phyloP scores from a whole-genome alignment of 2,113 vertebrate genomes.

The Callaeas wilsoni region DNA sequence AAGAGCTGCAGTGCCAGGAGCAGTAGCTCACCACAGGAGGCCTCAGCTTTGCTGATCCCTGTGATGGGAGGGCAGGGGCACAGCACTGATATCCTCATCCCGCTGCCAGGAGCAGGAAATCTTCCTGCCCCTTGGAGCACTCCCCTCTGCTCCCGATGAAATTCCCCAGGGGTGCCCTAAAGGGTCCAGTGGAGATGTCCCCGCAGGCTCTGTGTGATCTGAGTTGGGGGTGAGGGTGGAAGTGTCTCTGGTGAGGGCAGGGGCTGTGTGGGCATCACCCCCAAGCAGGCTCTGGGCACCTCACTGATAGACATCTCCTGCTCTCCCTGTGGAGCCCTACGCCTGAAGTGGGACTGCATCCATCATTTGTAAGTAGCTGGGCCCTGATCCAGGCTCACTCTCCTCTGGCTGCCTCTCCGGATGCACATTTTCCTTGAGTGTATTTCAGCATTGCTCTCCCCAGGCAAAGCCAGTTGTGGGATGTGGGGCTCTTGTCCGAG shows the following conservation, averaged over 20 bases:
- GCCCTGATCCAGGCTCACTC: not conserved
- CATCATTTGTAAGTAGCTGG: not conserved
- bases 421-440: not conserved
- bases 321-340: not conserved
- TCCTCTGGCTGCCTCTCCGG: not conserved
- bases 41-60: not conserved
- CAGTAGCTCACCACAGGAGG: not conserved
- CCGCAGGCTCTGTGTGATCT: not conserved
- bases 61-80: not conserved
- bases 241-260: not conserved
- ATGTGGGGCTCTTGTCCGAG: accelerated
- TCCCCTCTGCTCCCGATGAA: not conserved
- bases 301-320: accelerated
- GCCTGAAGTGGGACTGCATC: not conserved
- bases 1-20: not conserved
- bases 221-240: accelerated
- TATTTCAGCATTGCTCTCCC: not conserved
- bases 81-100: not conserved
- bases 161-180: not conserved
- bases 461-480: not conserved
- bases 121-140: not conserved
- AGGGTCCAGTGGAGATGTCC: not conserved
- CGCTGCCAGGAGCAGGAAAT: not conserved
- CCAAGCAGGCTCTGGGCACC: not conserved
- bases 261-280: not conserved